phyloP scores from a whole-genome alignment of 2,113 vertebrate genomes.

The Microtus pennsylvanicus region DNA sequence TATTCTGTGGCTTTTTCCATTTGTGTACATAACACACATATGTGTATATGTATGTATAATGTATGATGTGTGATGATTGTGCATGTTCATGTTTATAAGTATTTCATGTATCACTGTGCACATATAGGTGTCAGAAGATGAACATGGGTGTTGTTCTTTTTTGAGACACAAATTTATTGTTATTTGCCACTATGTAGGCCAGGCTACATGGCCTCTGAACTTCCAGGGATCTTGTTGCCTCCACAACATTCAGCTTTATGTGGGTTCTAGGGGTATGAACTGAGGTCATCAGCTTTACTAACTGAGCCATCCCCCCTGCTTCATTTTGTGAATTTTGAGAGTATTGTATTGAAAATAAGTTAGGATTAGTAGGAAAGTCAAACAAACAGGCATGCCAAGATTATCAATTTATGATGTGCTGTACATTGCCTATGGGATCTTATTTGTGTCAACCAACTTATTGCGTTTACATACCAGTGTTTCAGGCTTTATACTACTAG shows the following conservation, averaged over 20 bases:
- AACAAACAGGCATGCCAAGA: neutral
- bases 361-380: constrained; percentile 2
- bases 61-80: neutral
- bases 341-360: neutral
- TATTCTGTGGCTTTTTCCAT: neutral
- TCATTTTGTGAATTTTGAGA: neutral
- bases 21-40: neutral
- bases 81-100: neutral
- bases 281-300: too few species aligned
- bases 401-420: neutral
- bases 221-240: neutral
- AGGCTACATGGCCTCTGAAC: neutral
- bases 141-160: neutral
- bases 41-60: neutral
- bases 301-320: neutral
- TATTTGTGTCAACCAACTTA: neutral
- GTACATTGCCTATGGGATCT: neutral
- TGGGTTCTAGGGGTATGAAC: neutral
- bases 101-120: neutral
- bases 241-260: neutral
- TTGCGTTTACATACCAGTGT: neutral
- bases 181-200: neutral
- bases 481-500: neutral
- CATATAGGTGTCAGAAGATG: neutral
- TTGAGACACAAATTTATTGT: neutral